phyloP scores from a whole-genome alignment of 2,113 vertebrate species.

The Lipotes vexillifer region DNA sequence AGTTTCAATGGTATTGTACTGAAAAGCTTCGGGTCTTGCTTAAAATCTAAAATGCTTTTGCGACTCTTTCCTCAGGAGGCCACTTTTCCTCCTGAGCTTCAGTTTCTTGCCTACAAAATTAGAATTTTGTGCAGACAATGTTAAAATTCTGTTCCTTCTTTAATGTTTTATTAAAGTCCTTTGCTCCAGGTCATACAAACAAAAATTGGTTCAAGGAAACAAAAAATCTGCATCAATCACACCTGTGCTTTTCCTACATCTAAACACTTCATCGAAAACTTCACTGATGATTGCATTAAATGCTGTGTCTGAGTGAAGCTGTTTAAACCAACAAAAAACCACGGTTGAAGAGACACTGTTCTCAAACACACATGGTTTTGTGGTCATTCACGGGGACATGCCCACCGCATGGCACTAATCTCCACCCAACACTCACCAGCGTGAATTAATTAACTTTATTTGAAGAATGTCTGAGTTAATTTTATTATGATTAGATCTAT shows the following conservation, averaged over 20 bases:
- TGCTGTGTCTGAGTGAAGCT: neutral
- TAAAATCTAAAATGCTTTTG: fast-evolving
- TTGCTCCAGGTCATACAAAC: neutral
- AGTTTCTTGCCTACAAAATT: neutral
- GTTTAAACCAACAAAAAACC: fast-evolving
- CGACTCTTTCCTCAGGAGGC: neutral
- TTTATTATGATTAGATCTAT: neutral
- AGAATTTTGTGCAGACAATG: neutral
- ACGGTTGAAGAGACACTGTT: fast-evolving
- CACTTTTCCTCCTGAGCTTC: neutral
- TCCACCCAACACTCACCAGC: fast-evolving
- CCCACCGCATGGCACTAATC: fast-evolving
- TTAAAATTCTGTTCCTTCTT: neutral
- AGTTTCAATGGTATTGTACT: fast-evolving
- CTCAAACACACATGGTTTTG: too few relatives aligned
- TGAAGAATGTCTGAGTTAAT: neutral
- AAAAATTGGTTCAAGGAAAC: fast-evolving
- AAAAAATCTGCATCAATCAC: neutral
- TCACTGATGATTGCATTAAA: fast-evolving
- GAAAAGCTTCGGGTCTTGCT: neutral
- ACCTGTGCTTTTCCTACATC: too few relatives aligned
- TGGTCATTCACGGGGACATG: fast-evolving
- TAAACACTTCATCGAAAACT: fast-evolving
- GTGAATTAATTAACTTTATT: too few relatives aligned
- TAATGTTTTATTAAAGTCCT: neutral